Conservation (phyloP, 2,888 invertebrate species). For the Rosalia funebris region DNA sequence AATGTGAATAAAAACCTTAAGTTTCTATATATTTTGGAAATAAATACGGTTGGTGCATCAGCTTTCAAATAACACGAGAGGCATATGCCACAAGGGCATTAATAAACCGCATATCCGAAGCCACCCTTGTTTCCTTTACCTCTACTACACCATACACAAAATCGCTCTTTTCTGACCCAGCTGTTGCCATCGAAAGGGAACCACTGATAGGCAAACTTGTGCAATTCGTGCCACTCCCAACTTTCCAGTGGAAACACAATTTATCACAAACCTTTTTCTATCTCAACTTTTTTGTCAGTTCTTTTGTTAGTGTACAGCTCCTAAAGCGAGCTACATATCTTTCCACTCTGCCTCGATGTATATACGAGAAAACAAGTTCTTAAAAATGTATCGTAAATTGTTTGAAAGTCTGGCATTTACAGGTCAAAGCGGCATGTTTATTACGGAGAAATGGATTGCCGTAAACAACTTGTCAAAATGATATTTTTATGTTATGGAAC, state of each 20-base stretch:
- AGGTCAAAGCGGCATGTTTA: neutral
- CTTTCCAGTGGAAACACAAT: slow-evolving; percentile 27
- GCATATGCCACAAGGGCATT: too few relatives aligned
- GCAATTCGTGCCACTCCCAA: slow-evolving; percentile 27
- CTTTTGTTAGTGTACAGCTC: slow-evolving; percentile 13
- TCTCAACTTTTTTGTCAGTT: slow-evolving; percentile 23
- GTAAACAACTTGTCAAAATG: too few relatives aligned
- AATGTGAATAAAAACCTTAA: too few relatives aligned
- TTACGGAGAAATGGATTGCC: too few relatives aligned
- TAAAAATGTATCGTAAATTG: neutral
- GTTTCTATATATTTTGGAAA: too few relatives aligned
- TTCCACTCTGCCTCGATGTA: slow-evolving; percentile 7
- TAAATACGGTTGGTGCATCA: too few relatives aligned
- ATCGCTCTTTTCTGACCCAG: slow-evolving; percentile 28
- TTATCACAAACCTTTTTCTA: slow-evolving; percentile 30
- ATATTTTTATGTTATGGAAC: too few relatives aligned
- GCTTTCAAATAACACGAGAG: too few relatives aligned
- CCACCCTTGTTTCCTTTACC: slow-evolving; percentile 11
- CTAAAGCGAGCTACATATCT: slow-evolving; percentile 21
- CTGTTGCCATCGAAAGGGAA: slow-evolving; percentile 22
- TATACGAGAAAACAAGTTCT: neutral
- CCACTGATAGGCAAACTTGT: slow-evolving; percentile 32
- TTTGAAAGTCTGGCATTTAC: neutral
- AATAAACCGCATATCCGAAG: slow-evolving; percentile 4
- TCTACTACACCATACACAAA: slow-evolving; percentile 21